Evolutionary conservation across 1,140 invertebrate genomes (phyloP).

Genomic region (Potamilus streckersoni): DNA sequence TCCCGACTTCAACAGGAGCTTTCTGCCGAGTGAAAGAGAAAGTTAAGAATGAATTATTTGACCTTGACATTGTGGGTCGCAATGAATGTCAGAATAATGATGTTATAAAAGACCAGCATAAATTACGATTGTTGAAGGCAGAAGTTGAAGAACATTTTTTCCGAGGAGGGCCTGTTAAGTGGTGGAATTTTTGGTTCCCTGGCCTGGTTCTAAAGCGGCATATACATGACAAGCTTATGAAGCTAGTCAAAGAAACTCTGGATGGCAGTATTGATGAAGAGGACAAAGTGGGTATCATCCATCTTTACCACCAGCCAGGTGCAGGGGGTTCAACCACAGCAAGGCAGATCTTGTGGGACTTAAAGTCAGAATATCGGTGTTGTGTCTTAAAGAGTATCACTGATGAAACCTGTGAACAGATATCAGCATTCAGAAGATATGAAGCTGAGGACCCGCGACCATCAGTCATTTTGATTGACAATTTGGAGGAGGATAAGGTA

Average conservation of each 20-base stretch:
- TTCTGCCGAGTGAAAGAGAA: slow-evolving; percentile 25
- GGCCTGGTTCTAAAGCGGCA: slow-evolving; percentile 36
- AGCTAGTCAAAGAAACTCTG: slow-evolving; percentile 28
- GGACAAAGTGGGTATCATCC: slow-evolving; percentile 26
- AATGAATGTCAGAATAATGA: slow-evolving; percentile 30
- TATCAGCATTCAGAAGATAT: slow-evolving; percentile 30
- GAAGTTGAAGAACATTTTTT: slow-evolving; percentile 34
- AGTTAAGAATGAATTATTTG: slow-evolving; percentile 23
- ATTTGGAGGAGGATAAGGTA: slow-evolving; percentile 43
- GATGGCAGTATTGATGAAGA: slow-evolving; percentile 25
- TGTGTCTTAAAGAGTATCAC: slow-evolving; percentile 36
- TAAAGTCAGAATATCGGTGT: slow-evolving; percentile 35
- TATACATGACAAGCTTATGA: slow-evolving; percentile 18
- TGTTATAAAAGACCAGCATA: slow-evolving; percentile 2
- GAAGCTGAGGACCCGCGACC: slow-evolving; percentile 33
- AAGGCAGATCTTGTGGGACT: slow-evolving; percentile 41
- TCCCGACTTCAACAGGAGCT: slow-evolving; percentile 31
- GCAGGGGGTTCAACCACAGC: slow-evolving; percentile 44
- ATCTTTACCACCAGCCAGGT: slow-evolving; percentile 39
- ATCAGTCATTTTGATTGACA: slow-evolving; percentile 39
- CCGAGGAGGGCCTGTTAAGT: slow-evolving; percentile 32
- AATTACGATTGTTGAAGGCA: slow-evolving; percentile 10
- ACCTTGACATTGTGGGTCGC: slow-evolving; percentile 34
- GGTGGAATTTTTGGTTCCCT: slow-evolving; percentile 44
- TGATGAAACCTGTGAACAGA: slow-evolving; percentile 39